phyloP scores from a whole-genome alignment of 1,140 invertebrate genomes.

The Drosophila watanabei region DNA sequence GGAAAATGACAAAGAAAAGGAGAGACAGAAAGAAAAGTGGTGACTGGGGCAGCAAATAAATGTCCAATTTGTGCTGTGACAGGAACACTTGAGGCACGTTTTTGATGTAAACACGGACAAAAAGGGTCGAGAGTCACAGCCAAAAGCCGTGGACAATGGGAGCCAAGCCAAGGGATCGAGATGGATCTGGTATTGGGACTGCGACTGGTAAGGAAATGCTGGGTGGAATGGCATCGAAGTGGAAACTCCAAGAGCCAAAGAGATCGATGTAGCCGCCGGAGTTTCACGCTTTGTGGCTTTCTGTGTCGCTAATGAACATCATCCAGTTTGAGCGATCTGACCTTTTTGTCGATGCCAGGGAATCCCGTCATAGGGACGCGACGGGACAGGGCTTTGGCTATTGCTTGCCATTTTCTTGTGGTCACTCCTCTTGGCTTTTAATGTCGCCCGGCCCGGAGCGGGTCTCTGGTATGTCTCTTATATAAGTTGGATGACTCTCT shows the following conservation, averaged over 20 bases:
- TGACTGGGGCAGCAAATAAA: slow-evolving; percentile 73
- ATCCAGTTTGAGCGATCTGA: slow-evolving; percentile 72
- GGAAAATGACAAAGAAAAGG: slow-evolving; percentile 45
- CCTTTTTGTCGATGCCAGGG: slow-evolving; percentile 44
- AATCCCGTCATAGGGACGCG: background rate
- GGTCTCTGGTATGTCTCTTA: slow-evolving; percentile 46
- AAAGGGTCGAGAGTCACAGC: slow-evolving; percentile 74
- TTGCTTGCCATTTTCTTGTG: slow-evolving; percentile 64
- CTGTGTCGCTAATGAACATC: slow-evolving; percentile 78
- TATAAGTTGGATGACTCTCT: slow-evolving; percentile 55
- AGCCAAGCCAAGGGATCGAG: slow-evolving; percentile 7
- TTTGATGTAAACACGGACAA: slow-evolving; percentile 80
- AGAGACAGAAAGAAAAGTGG: slow-evolving; percentile 33
- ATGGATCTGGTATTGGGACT: background rate
- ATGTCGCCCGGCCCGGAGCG: slow-evolving; percentile 63
- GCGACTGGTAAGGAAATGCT: background rate
- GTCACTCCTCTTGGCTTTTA: slow-evolving; percentile 77
- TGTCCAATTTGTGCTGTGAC: slow-evolving; percentile 82
- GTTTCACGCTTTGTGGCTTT: slow-evolving; percentile 71
- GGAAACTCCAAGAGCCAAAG: slow-evolving; percentile 44
- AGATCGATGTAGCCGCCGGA: slow-evolving; percentile 71
- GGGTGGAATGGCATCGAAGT: background rate
- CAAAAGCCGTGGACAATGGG: slow-evolving; percentile 33
- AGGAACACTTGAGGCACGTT: slow-evolving; percentile 82
- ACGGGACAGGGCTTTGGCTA: background rate